A percentile compares a stretch with the other conserved stretches of the same genome.
phyloP scores from a whole-genome alignment of 2,888 invertebrate species.

The Orgyia antiqua region DNA sequence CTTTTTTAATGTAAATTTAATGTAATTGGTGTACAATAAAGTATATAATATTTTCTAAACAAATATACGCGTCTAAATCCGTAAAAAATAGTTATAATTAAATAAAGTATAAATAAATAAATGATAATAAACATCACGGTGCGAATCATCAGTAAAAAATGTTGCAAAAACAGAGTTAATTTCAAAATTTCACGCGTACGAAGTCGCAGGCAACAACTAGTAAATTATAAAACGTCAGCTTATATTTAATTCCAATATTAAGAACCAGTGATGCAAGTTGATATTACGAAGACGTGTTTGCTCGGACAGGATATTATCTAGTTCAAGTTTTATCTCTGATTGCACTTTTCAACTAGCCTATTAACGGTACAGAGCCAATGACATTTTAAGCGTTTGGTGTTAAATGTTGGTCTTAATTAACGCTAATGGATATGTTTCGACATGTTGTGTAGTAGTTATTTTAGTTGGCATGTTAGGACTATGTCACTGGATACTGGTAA shows the following conservation, averaged over 20 bases:
- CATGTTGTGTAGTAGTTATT: slow-evolving; percentile 19
- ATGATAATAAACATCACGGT: not conserved
- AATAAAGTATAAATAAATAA: no score
- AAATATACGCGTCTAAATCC: no score
- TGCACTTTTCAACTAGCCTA: slow-evolving; percentile 13
- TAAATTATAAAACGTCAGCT: not conserved
- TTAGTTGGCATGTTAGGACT: slow-evolving; percentile 25
- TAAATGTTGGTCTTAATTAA: slow-evolving; percentile 31
- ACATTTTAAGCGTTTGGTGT: slow-evolving; percentile 23
- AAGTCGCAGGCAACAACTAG: no score
- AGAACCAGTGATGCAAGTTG: not conserved
- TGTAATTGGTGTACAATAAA: no score
- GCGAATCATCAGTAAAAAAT: no score
- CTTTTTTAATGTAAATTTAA: no score
- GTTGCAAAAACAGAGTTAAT: no score
- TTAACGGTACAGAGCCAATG: slow-evolving; percentile 18
- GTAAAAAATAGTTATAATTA: no score
- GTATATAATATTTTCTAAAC: no score
- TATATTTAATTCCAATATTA: not conserved
- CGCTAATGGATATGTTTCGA: slow-evolving; percentile 34
- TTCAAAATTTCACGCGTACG: no score
- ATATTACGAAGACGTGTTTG: slow-evolving; percentile 1
- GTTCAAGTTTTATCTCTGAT: slow-evolving; percentile 5
- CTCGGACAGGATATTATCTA: no score
- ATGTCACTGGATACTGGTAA: slow-evolving; percentile 25